Conservation (phyloP, 2,888 invertebrate species). For the Volucella inanis region DNA sequence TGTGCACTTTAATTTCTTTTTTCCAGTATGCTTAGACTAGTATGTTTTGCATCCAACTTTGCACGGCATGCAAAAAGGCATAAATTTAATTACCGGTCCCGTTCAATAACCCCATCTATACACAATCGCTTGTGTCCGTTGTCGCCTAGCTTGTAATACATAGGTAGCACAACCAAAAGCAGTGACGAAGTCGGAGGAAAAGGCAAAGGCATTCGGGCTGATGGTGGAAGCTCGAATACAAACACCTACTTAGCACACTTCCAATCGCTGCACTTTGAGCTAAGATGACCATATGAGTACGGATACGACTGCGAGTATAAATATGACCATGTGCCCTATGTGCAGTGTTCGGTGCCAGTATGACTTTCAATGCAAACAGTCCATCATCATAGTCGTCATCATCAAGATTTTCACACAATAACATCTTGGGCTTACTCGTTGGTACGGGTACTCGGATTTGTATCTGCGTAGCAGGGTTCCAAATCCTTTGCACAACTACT, state of each 20-base stretch:
- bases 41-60: conserved; percentile 38
- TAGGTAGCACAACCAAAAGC: conserved; percentile 28
- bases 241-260: conserved; percentile 71
- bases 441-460: background rate
- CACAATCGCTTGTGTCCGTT: conserved; percentile 17
- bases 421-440: conserved; percentile 14
- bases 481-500: conserved; percentile 51
- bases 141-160: background rate
- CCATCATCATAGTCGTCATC: conserved; percentile 56
- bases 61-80: conserved; percentile 72
- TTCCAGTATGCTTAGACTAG: conserved; percentile 19
- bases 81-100: conserved; percentile 74
- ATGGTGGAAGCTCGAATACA: conserved; percentile 22
- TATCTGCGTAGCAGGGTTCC: conserved; percentile 15
- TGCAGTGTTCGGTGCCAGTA: conserved; percentile 32
- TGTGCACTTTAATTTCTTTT: conserved; percentile 50
- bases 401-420: conserved; percentile 57
- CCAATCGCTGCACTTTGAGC: conserved; percentile 40
- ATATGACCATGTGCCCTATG: conserved; percentile 13
- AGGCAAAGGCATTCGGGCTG: conserved; percentile 3
- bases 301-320: too few species aligned
- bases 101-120: conserved; percentile 74
- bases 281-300: too few species aligned
- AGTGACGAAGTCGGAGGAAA: conserved; percentile 2
- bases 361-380: conserved; percentile 70